Evolutionary conservation across 2,113 vertebrate genomes (phyloP).

Genomic region (Pseudopodoces humilis): DNA sequence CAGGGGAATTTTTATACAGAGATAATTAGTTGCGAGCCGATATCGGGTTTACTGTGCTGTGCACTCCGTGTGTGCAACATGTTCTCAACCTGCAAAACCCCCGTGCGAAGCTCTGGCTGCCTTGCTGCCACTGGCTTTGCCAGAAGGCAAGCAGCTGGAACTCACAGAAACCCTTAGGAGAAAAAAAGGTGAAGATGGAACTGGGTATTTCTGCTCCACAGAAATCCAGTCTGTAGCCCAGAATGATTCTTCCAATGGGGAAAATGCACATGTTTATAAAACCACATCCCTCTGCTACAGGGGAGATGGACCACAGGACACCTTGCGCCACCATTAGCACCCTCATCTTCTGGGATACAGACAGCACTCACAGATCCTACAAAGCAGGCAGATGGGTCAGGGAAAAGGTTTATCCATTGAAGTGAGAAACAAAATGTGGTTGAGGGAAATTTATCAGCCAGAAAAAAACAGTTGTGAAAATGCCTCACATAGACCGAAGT

Average conservation of each 20-base stretch:
- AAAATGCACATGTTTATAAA: background rate
- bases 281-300: fast-evolving
- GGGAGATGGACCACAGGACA: background rate
- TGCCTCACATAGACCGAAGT: background rate
- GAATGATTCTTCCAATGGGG: background rate
- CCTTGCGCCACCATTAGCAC: background rate
- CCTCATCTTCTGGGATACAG: fast-evolving
- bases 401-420: background rate
- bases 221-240: background rate
- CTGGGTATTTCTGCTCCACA: background rate
- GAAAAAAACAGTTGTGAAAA: background rate
- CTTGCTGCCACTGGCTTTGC: background rate
- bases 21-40: slow-evolving; percentile 61
- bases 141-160: background rate
- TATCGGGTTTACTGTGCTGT: slow-evolving; percentile 55
- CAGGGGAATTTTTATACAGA: slow-evolving; percentile 61
- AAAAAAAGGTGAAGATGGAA: background rate
- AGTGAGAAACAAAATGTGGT: background rate
- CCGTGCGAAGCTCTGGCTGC: fast-evolving
- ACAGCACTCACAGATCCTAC: background rate
- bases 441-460: background rate
- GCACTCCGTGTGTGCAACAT: background rate
- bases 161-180: background rate
- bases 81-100: background rate
- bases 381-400: background rate